Conservation (phyloP, 2,888 invertebrate species). For the Syrphus vitripennis region DNA sequence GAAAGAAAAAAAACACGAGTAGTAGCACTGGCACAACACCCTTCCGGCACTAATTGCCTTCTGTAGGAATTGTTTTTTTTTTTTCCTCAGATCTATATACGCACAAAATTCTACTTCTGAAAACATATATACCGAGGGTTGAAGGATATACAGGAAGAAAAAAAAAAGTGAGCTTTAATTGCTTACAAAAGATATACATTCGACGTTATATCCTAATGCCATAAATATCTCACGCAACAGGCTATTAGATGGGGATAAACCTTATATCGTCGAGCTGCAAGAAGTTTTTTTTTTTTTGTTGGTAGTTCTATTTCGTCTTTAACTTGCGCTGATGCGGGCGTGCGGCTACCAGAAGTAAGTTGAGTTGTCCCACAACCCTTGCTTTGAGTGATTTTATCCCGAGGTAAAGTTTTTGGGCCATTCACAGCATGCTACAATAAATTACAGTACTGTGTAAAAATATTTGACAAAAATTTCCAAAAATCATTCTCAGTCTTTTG, state of each 20-base stretch:
- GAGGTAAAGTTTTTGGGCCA: slow-evolving; percentile 23
- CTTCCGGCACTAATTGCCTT: slow-evolving; percentile 64
- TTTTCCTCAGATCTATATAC: slow-evolving; percentile 10
- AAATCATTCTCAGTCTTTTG: no score
- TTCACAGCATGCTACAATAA: not conserved
- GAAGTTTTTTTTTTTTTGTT: not conserved
- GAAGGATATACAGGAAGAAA: not conserved
- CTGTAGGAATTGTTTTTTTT: not conserved
- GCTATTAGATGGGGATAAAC: slow-evolving; percentile 51
- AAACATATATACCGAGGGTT: slow-evolving; percentile 1
- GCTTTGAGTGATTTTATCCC: not conserved
- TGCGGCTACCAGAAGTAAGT: slow-evolving; percentile 4
- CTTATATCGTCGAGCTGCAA: slow-evolving; percentile 27
- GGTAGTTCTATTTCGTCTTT: not conserved
- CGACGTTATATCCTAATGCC: slow-evolving; percentile 55
- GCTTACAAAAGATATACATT: slow-evolving; percentile 61
- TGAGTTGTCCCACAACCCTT: slow-evolving; percentile 34
- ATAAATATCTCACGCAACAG: slow-evolving; percentile 71
- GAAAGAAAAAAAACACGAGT: not conserved
- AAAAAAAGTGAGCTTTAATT: slow-evolving; percentile 56
- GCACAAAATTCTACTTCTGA: slow-evolving; percentile 23
- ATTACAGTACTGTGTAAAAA: not conserved
- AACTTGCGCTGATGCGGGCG: not conserved
- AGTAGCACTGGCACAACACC: slow-evolving; percentile 22
- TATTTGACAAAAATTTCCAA: no score